Evolutionary conservation across 1,140 invertebrate genomes (phyloP).

Genomic region (Chironomus striatipennis): DNA sequence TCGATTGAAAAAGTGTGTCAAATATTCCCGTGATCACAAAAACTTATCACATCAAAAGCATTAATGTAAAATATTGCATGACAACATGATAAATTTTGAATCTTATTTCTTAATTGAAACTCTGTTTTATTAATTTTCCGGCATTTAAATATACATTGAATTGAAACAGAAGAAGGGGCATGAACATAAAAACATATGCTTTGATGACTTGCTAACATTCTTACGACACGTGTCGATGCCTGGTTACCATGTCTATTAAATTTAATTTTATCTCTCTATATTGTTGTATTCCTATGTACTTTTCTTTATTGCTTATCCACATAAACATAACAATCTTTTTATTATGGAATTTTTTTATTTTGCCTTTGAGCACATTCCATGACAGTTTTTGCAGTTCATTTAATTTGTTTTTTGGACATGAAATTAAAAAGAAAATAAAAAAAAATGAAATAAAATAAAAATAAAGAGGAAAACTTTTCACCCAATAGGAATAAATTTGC

Average conservation of each 20-base stretch:
- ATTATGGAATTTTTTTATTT: slow-evolving; percentile 24
- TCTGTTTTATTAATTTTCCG: slow-evolving; percentile 23
- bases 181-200: not conserved
- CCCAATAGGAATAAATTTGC: not conserved
- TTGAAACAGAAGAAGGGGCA: not conserved
- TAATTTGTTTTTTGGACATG: no score
- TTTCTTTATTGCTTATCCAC: not conserved
- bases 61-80: no score
- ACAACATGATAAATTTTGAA: no score
- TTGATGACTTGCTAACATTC: not conserved
- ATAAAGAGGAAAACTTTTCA: not conserved
- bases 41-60: no score
- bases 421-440: not conserved
- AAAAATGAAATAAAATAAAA: not conserved
- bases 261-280: not conserved
- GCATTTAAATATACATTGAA: slow-evolving; percentile 9
- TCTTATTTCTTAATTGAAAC: not conserved
- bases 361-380: slow-evolving; percentile 9
- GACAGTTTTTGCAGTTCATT: not conserved
- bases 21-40: no score
- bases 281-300: not conserved
- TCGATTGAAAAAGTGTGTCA: no score
- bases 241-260: slow-evolving; percentile 23
- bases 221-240: not conserved
- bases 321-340: slow-evolving; percentile 19